Evolutionary conservation across 2,888 invertebrate species (phyloP), one percentile per base, ranked within the genome.

Genomic region (Dasysyrphus tricinctus): DNA sequence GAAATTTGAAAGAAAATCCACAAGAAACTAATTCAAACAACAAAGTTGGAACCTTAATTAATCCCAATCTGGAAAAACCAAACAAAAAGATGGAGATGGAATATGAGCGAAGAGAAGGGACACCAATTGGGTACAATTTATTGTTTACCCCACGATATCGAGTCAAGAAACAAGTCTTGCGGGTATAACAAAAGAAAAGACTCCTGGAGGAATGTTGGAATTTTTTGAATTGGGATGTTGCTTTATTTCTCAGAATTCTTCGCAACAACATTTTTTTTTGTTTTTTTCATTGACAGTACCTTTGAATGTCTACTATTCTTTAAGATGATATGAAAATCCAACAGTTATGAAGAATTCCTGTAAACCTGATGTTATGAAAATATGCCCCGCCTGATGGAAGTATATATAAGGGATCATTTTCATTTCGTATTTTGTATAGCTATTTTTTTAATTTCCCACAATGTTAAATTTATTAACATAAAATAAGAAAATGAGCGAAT

Each of bases 21-120:
- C 14, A n/a, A 8, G 29, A n/a, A 39, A 61, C 12, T 61, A 29
- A 42, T 61, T 61, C 42, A 42, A 42, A 57, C 57, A 57, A 57
- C 16, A 57, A 34, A 16, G 56, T 11, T 56, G 14, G 4, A 29
- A 42, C 14, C 24, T 14, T 61, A 61, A 61, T 61, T 61, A 61
- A 42, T 61, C 39, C 61, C 61, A 42, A 61, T 14, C 24, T n/a
- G 42, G n/a, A 61, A 61, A n/a, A 29, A 14, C 7, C 19, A 61
- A 24, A 39, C 24, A n/a, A n/a, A 61, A 0, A 42, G 9, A 42
- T 42, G 5, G 1, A 42, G 9, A 42, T 42, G 5, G 3, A 57
- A 37, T 34, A n/a, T 57, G 34, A 34, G 37, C 9, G 37, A 34
- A 9, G 5, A 56, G n/a, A 12, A 9, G 14, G 3, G 16, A 47